Conservation (phyloP, 2,113 vertebrate genomes). For the Pelvicachromis taeniatus region DNA sequence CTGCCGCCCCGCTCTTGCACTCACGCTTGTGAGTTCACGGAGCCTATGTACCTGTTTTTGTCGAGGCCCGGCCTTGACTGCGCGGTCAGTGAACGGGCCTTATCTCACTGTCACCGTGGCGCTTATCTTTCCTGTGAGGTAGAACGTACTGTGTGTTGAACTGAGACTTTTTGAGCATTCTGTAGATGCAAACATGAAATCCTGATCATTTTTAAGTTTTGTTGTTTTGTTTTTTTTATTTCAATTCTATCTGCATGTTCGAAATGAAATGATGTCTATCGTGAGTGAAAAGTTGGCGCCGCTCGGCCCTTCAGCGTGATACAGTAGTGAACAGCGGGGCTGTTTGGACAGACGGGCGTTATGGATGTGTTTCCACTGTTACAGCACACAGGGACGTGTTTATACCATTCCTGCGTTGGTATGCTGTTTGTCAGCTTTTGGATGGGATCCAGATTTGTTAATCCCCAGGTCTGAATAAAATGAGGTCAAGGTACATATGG, state of each 20-base stretch:
- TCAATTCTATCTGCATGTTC: no score
- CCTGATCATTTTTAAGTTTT: no score
- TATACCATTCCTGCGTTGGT: slow-evolving; percentile 41
- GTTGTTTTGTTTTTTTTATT: no score
- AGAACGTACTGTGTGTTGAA: no score
- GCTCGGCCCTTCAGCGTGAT: not conserved
- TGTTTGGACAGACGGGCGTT: not conserved
- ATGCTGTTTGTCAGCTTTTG: slow-evolving; percentile 20
- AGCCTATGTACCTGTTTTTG: slow-evolving; percentile 33
- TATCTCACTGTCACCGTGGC: slow-evolving; percentile 29
- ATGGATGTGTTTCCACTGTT: not conserved
- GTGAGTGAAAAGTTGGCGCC: accelerated
- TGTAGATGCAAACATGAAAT: no score
- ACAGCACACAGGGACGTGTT: slow-evolving; percentile 9
- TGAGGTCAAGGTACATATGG: not conserved
- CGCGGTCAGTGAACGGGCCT: slow-evolving; percentile 55
- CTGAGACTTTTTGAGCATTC: no score
- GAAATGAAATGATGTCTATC: no score
- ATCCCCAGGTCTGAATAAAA: slow-evolving; percentile 10
- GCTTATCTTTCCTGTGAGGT: not conserved
- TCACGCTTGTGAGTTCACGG: no score
- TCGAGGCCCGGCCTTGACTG: slow-evolving; percentile 52
- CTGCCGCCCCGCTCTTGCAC: no score
- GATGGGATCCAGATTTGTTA: slow-evolving; percentile 23
- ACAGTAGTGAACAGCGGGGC: not conserved